Base-by-base conservation (phyloP, 1,140 invertebrate species). In the Trissolcus basalis region DNA sequence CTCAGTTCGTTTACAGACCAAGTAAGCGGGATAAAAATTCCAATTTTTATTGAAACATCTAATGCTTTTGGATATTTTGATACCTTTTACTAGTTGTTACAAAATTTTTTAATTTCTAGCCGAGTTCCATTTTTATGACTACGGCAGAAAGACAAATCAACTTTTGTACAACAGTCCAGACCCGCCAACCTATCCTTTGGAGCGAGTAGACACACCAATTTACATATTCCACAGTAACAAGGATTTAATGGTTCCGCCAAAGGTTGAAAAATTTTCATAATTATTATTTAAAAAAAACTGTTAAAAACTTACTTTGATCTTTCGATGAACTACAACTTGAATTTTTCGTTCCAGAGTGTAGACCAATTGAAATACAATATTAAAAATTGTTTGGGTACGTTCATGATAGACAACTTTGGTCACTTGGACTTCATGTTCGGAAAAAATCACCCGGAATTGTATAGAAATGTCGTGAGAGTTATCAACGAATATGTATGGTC, bases 101-200 rank as follows among this genome's bases (percentile, higher is more conserved):
- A n/a, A n/a, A n/a, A n/a, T n/a, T n/a, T n/a, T n/a, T n/a, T n/a
- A n/a, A n/a, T n/a, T 49, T 54, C 48, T 35, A 69, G 59, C 65
- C 43, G 41, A 54, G 36, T 92, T 92, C 70, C 88, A 90, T 71
- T 86, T 89, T 55, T 94, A 90, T 75, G 92, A 94, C 79, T 94
- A 91, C 77, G 93, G 93, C 0, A 55, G 55, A 4, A 78, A 85
- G 11, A 89, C 86, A 11, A 92, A 92, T 82, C 53, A 89, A 44
- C 83, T 78, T 53, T 60, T 86, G 60, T 92, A 92, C 71, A 91
- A 92, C 12, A 85, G 86, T 39, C 39, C 80, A 0, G 85, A 78
- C 35, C 93, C 93, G n/a, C 93, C 93, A 11, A 79, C 87, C 39
- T 94, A 94, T 83, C 86, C 90, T 41, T 35, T 93, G 0, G 84